Base-by-base conservation (phyloP, 2,888 invertebrate species). In the Rotaria macrura region DNA sequence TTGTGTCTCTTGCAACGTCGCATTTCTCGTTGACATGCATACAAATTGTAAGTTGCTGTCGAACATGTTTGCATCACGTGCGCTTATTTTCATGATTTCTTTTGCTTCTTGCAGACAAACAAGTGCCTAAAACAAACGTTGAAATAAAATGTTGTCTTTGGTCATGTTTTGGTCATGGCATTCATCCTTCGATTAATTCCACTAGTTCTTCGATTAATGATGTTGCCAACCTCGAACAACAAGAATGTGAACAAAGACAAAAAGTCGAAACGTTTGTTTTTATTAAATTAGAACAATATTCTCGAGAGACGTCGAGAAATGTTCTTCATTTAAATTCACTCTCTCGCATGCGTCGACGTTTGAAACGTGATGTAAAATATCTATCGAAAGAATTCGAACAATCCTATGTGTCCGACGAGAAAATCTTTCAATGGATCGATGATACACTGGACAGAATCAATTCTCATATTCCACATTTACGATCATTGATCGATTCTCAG, bases 221-320 rank as follows among this genome's bases (percentile, higher is more conserved):
- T 52, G 23, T 14, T n/a, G n/a, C n/a, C n/a, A n/a, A n/a, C n/a
- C n/a, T n/a, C n/a, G n/a, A n/a, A 65, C 12, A 34, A 65, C 17
- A 29, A 12, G 65, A 65, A 65, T 29, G 4, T 65, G 17, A 65
- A 65, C 79, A 79, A 79, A 25, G n/a, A 79, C 79, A 38, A 38
- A 12, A n/a, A 79, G 14, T 79, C 3, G 43, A 40, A 79, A 25
- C 23, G 1, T 43, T 14, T 79, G 25, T 79, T 10, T 79, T 43
- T 43, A 5, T n/a, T 43, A 79, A 79, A 79, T 43, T 79, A 43
- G 79, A 79, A 79, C 43, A 79, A 79, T 79, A 79, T 79, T 23
- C 43, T 43, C 65, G 20, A 34, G 43, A 40, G n/a, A 79, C 43
- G 43, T 79, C 43, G 10, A 43, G 1, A 2, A 25, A 12, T 25